Evolutionary conservation across 2,113 vertebrate genomes (phyloP), one percentile per base, ranked within the genome.

Genomic region (Trogon melanurus): DNA sequence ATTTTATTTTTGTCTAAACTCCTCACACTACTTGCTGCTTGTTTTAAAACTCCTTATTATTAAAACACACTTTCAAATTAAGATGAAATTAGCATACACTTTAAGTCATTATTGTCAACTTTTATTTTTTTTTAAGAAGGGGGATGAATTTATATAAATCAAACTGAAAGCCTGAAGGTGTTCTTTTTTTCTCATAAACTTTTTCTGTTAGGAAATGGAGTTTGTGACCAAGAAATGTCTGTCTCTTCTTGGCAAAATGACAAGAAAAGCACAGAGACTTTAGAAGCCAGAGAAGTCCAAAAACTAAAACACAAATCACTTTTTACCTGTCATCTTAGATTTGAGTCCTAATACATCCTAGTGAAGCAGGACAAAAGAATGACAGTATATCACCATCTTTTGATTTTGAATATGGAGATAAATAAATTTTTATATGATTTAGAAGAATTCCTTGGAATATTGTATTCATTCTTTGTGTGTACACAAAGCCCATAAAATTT

Each of bases 401-500:
- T 61, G 3, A 51, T 5, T 4, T 3, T 56, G 17, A 57, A 53
- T 72, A 7, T 45, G 9, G 3, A 45, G 85, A 44, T 2, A 69
- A 76, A 8, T 17, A 0, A 45, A 58, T 66, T 78, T 45, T 47
- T 18, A 20, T 12, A 66, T 3, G 16, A 45, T 89, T 74, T 76
- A n/a, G 22, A 92, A 83, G 36, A 67, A 41, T 13, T 60, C 2
- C 20, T n/a, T 38, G 62, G 8, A 65, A 41, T 27, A 73, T 53
- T 62, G 83, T 6, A 50, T 25, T 51, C 13, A 30, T 2, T 3
- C 1, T n/a, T 32, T 65, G 5, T n/a, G 20, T 11, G 16, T 56
- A 38, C 0, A 1, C 11, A 87, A 51, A 81, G 62, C 3, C 0
- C 21, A 54, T 2, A 3, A 4, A 60, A 51, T 54, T 50, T 18